Evolutionary conservation across 2,797 vertebrate genomes (phyloP).

Genomic region (Mionectes olivaceus): DNA sequence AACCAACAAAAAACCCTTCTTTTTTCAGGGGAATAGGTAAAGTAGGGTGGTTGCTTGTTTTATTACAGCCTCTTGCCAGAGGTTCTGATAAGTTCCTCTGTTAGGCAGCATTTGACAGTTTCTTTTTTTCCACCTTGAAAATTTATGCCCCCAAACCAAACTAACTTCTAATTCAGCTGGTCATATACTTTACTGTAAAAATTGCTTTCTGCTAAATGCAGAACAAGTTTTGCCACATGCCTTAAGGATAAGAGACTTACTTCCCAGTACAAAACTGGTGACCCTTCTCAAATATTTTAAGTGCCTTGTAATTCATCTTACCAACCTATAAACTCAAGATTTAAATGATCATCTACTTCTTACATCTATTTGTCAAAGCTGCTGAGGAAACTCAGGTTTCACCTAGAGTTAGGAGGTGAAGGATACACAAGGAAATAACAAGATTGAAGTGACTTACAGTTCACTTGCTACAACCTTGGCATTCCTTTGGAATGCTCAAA

Average conservation of each 20-base stretch:
- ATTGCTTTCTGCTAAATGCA: background rate
- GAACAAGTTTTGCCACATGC: slow-evolving; percentile 7
- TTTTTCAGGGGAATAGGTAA: background rate
- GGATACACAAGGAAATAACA: background rate
- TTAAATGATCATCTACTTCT: background rate
- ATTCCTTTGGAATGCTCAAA: background rate
- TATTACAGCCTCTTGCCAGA: background rate
- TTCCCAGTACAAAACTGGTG: background rate
- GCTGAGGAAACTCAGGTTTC: background rate
- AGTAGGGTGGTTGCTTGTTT: background rate
- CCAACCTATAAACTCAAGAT: background rate
- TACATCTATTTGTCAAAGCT: background rate
- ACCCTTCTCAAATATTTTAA: slow-evolving; percentile 3
- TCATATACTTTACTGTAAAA: background rate
- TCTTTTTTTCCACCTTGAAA: background rate
- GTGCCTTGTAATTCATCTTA: background rate
- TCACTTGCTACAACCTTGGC: background rate
- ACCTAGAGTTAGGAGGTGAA: background rate
- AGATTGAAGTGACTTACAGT: background rate
- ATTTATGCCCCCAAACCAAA: background rate
- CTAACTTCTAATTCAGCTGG: background rate
- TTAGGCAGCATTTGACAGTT: background rate
- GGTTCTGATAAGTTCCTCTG: background rate
- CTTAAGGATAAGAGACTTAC: background rate
- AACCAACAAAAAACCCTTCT: background rate